A percentile compares a stretch with the other conserved stretches of the same genome.
phyloP scores from a whole-genome alignment of 2,113 vertebrate genomes.

The Pituophis catenifer region DNA sequence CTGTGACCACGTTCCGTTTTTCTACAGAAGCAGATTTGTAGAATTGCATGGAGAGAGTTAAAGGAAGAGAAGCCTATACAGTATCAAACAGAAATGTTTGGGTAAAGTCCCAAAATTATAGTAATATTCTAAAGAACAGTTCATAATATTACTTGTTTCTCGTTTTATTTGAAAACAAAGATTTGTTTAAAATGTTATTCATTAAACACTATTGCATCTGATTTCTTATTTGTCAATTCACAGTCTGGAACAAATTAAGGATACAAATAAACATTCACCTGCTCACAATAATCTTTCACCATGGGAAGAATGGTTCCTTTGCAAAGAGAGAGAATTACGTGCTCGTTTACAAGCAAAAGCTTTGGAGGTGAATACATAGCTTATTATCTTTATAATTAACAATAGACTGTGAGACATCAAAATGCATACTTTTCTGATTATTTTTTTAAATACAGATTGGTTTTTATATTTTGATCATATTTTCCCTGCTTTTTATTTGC shows the following conservation, averaged over 20 bases:
- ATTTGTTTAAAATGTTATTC: not conserved
- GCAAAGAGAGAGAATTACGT: slow-evolving; percentile 85
- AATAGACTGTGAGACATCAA: not conserved
- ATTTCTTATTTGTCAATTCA: slow-evolving; percentile 32
- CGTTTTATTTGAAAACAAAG: not conserved
- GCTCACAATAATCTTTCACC: slow-evolving; percentile 73
- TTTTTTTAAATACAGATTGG: accelerated
- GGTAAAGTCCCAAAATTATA: not conserved
- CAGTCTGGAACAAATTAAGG: slow-evolving; percentile 29
- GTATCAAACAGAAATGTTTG: not conserved
- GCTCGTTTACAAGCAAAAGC: slow-evolving; percentile 76
- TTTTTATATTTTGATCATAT: slow-evolving; percentile 8
- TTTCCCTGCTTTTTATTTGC: slow-evolving; percentile 17
- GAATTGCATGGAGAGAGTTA: not conserved
- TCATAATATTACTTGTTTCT: not conserved
- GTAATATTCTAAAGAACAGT: not conserved
- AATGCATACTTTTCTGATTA: not conserved
- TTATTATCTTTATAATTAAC: slow-evolving; percentile 11
- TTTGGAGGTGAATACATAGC: slow-evolving; percentile 71
- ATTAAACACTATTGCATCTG: slow-evolving; percentile 4
- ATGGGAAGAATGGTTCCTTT: slow-evolving; percentile 91
- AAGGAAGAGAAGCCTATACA: not conserved
- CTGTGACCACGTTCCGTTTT: not conserved
- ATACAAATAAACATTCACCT: slow-evolving; percentile 23
- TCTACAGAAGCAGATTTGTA: not conserved